A percentile compares a stretch with the other conserved stretches of the same genome.
Conservation (phyloP, 1,140 invertebrate species). For the Arion vulgaris region DNA sequence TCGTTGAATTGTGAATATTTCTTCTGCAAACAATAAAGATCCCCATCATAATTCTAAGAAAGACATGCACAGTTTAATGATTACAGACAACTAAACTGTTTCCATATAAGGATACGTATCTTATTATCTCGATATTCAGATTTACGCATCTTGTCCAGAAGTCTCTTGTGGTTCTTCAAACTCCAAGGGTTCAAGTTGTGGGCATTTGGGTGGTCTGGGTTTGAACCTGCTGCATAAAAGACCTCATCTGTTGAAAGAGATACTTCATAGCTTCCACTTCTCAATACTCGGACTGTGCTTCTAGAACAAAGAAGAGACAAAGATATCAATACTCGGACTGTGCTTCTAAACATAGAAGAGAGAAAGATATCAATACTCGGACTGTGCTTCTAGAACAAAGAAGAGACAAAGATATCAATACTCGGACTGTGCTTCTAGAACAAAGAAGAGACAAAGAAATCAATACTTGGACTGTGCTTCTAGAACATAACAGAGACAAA, state of each 20-base stretch:
- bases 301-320: neutral
- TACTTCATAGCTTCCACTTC: constrained; percentile 36
- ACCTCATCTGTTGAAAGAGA: neutral
- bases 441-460: too few relatives aligned
- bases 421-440: too few relatives aligned
- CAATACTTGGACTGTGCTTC: constrained; percentile 29
- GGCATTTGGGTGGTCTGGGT: constrained; percentile 36
- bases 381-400: constrained; percentile 12
- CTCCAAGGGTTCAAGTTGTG: constrained; percentile 75
- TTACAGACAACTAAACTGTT: too few relatives aligned
- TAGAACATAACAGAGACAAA: neutral
- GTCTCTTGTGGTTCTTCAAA: constrained; percentile 74
- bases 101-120: constrained; percentile 55
- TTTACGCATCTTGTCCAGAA: constrained; percentile 74
- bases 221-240: constrained; percentile 24
- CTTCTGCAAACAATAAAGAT: too few relatives aligned
- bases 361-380: constrained; percentile 30
- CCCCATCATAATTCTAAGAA: too few relatives aligned
- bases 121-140: constrained; percentile 75
- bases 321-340: too few relatives aligned
- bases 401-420: neutral
- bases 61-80: too few relatives aligned
- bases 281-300: constrained; percentile 29
- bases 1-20: too few relatives aligned
- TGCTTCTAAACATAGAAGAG: too few relatives aligned